Evolutionary conservation across 2,888 invertebrate genomes (phyloP), one percentile per base, ranked within the genome.

Genomic region (Bellardia bayeri): DNA sequence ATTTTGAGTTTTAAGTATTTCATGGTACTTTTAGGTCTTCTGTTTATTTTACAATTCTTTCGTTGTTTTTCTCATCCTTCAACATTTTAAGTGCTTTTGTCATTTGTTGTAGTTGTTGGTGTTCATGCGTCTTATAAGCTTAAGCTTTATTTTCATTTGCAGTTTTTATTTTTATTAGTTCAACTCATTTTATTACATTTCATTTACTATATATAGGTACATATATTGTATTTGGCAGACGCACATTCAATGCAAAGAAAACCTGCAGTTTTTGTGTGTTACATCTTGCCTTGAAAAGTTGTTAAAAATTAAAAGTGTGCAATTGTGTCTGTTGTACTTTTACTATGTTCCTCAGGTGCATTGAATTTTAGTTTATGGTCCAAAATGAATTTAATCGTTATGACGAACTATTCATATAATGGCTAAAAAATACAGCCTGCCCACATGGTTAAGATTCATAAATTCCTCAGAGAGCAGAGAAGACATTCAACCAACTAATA

Each of bases 301-400:
- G 80, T 63, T 54, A 56, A 75, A 45, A 45, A 40, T 16, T 23
- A 64, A 64, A 37, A 66, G 16, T 45, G 3, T n/a, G n/a, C n/a
- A 51, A 4, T n/a, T 51, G 51, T 51, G 5, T n/a, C 2, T 51
- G 5, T 51, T 51, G 51, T 45, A 45, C 51, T 11, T 45, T 45
- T 45, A 11, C 13, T 45, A 13, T 49, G 42, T 63, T 74, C 82
- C 85, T 87, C 85, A 82, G 85, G 85, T 87, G 87, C 87, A 79
- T 75, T 85, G 82, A 58, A 14, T 76, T 79, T 79, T 64, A 68
- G 82, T 87, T 87, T 87, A 85, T 87, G 82, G 13, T 23, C 85
- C 69, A 85, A 87, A 82, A 81, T 84, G 80, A 85, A 87, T 87
- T 87, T 82, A 85, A 87, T 85, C 68, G 82, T 85, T 85, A 82